These are phyloP conservation scores for Okamejei kenojei DNA, from an alignment of 2,797 vertebrate species.

Conservation along the genomic window DNA sequence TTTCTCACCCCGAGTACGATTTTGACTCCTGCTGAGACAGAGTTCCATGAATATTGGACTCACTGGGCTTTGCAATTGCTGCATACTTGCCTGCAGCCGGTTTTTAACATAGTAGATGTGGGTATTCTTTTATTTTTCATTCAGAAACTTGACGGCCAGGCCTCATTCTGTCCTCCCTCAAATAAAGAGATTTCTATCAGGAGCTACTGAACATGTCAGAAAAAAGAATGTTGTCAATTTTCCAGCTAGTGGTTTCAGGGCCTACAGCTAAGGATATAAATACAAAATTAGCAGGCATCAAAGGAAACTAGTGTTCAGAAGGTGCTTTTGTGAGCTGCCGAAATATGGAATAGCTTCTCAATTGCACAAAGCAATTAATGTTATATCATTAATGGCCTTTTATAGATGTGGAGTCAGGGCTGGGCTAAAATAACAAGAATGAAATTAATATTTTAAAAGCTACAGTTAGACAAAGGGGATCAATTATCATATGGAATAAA, in stretches of 20 bases:
- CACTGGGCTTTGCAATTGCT: not conserved
- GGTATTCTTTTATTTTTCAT: not conserved
- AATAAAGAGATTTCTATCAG: not conserved
- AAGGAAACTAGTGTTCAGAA: not conserved
- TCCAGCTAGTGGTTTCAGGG: not conserved
- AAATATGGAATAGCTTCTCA: conserved; percentile 4
- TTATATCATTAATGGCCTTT: not conserved
- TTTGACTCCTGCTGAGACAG: not conserved
- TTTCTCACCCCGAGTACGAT: not conserved
- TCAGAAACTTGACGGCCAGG: too few relatives aligned
- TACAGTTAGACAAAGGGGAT: not conserved
- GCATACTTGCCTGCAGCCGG: not conserved
- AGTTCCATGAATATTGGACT: not conserved
- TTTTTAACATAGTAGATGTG: not conserved
- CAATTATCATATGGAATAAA: not conserved
- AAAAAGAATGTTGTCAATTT: not conserved
- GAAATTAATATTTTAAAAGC: not conserved
- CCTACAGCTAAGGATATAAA: not conserved
- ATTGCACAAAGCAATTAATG: not conserved
- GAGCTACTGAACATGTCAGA: not conserved
- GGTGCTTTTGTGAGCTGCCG: not conserved
- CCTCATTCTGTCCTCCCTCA: not conserved
- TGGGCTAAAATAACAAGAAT: not conserved
- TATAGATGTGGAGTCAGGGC: not conserved
- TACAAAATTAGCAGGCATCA: not conserved